Conservation (phyloP, 2,797 vertebrate species). For the Urophycis tenuis region DNA sequence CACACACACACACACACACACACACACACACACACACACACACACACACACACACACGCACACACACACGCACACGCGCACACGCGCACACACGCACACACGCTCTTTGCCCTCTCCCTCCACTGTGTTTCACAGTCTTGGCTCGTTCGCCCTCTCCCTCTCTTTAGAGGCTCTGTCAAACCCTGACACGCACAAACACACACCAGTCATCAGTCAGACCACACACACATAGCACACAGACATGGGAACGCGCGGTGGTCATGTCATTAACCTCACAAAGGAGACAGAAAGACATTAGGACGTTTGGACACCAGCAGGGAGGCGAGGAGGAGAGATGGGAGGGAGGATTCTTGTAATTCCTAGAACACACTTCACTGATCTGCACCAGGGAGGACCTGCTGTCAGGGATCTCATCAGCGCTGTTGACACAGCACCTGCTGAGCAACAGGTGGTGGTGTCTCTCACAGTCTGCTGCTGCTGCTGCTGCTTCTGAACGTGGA, state of each 20-base stretch:
- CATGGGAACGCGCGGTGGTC: slow-evolving; percentile 5
- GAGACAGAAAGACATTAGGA: not conserved
- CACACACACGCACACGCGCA: not conserved
- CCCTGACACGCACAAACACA: slow-evolving; percentile 46
- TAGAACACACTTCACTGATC: not conserved
- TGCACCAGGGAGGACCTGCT: not conserved
- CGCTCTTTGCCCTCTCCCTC: not conserved
- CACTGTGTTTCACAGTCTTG: slow-evolving; percentile 1
- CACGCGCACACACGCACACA: no score
- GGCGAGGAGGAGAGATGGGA: not conserved
- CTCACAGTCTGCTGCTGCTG: not conserved
- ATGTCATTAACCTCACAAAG: slow-evolving; percentile 28
- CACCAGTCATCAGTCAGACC: slow-evolving; percentile 30
- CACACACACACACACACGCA: not conserved
- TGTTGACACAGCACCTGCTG: no score
- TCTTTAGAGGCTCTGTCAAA: slow-evolving; percentile 1
- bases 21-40: not conserved
- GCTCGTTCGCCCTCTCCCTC: not conserved
- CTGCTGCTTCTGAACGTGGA: no score
- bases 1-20: not conserved
- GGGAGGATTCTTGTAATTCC: not conserved
- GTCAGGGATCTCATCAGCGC: not conserved
- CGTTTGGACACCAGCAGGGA: no score
- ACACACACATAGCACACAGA: slow-evolving; percentile 13
- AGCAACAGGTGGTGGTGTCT: not conserved